Percentiles rank a stretch among this genome's conserved stretches.
These are phyloP conservation scores for Drosophila suzukii DNA, from an alignment of 1,140 invertebrate species.

Conservation along the genomic window DNA sequence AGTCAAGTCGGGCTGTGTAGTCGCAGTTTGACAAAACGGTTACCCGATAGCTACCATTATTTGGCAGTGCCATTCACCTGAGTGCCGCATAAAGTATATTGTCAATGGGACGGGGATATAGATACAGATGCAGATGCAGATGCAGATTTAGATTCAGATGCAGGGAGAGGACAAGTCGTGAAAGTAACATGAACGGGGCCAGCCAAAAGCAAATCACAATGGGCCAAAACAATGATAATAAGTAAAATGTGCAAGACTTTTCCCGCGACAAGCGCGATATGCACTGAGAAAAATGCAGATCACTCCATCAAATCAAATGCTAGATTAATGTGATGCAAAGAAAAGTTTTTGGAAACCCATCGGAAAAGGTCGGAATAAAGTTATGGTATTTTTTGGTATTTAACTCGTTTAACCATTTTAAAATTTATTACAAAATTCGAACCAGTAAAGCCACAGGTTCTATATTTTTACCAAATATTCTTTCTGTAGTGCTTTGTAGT, in stretches of 20 bases:
- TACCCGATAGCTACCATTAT: constrained; percentile 65
- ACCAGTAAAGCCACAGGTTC: too few species aligned
- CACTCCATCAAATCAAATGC: too few species aligned
- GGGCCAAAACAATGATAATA: constrained; percentile 68
- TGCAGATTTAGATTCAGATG: constrained; percentile 1
- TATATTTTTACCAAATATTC: too few species aligned
- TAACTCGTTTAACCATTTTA: too few species aligned
- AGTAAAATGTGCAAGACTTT: constrained; percentile 58
- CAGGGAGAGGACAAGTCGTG: constrained; percentile 57
- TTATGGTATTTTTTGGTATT: too few species aligned
- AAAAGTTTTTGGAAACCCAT: too few species aligned
- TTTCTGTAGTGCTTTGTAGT: too few species aligned
- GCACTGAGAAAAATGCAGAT: neutral
- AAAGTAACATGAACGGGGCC: constrained; percentile 66
- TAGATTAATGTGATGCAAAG: too few species aligned
- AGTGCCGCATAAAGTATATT: constrained; percentile 52
- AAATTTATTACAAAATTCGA: too few species aligned
- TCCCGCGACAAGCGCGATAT: constrained; percentile 27
- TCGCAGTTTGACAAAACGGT: constrained; percentile 38
- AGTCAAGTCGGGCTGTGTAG: constrained; percentile 17
- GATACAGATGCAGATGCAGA: constrained; percentile 22
- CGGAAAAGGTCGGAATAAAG: too few species aligned
- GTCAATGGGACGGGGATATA: constrained; percentile 28
- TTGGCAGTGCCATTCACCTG: constrained; percentile 64
- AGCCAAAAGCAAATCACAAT: constrained; percentile 36